A percentile compares a stretch with the other conserved stretches of the same genome.
phyloP scores from a whole-genome alignment of 2,113 vertebrate genomes.

The Myiopsitta monachus region DNA sequence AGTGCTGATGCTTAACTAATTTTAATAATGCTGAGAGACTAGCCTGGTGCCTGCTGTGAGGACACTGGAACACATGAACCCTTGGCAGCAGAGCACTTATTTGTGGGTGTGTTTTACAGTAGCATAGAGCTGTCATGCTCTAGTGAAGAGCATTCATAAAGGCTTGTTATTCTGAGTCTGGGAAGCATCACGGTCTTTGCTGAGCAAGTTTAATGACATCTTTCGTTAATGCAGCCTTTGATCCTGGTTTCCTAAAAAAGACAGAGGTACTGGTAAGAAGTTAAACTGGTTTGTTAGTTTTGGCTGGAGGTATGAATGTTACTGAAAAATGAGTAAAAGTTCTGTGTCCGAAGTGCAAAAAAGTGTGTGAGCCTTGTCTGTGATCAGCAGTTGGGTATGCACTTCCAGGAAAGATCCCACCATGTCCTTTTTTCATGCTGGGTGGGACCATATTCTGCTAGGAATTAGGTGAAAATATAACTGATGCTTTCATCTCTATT shows the following conservation, averaged over 20 bases:
- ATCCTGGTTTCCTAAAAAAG: not conserved
- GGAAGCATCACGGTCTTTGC: not conserved
- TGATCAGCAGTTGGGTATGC: not conserved
- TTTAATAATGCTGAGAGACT: constrained; percentile 44
- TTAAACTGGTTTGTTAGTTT: not conserved
- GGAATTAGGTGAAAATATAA: not conserved
- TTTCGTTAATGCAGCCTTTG: not conserved
- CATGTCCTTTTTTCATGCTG: not conserved
- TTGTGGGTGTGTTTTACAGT: not conserved
- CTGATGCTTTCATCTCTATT: constrained; percentile 43
- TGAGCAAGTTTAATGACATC: not conserved
- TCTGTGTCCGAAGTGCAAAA: not conserved
- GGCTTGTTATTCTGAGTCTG: not conserved
- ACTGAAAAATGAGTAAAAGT: not conserved
- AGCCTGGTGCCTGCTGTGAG: constrained; percentile 42
- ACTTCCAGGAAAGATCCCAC: not conserved
- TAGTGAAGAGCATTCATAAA: not conserved
- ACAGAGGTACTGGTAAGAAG: not conserved
- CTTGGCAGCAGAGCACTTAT: not conserved
- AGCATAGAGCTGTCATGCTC: not conserved
- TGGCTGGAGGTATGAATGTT: not conserved
- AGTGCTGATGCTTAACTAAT: constrained; percentile 50
- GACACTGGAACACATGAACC: not conserved
- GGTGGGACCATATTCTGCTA: not conserved
- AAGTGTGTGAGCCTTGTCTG: not conserved